Percentiles rank a stretch among this genome's conserved stretches.
phyloP scores from a whole-genome alignment of 2,113 vertebrate genomes.

The Lampris incognitus region DNA sequence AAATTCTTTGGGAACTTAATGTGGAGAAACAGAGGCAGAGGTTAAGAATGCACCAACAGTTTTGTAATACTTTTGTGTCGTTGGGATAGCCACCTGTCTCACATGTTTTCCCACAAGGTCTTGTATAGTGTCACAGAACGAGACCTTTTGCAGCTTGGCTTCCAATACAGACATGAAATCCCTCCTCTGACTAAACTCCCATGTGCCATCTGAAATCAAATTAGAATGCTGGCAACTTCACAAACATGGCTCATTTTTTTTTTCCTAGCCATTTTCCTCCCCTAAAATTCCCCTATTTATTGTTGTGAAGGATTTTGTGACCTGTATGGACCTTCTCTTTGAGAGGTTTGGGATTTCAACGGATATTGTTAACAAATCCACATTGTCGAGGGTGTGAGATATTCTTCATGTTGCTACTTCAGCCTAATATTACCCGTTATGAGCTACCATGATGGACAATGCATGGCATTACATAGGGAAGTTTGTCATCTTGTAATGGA shows the following conservation, averaged over 20 bases:
- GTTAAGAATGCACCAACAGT: slow-evolving; percentile 34
- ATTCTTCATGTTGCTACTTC: slow-evolving; percentile 39
- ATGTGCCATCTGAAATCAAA: slow-evolving; percentile 50
- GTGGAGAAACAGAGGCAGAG: slow-evolving; percentile 10
- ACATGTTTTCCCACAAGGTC: slow-evolving; percentile 48
- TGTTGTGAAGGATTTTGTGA: slow-evolving; percentile 47
- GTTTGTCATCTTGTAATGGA: slow-evolving; percentile 42
- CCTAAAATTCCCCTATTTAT: slow-evolving; percentile 49
- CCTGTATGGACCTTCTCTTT: slow-evolving; percentile 49
- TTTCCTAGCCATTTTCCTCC: slow-evolving; percentile 30
- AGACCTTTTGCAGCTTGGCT: slow-evolving; percentile 55
- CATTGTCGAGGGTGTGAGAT: slow-evolving; percentile 22
- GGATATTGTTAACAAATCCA: slow-evolving; percentile 39
- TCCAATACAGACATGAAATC: slow-evolving; percentile 22
- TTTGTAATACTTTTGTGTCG: slow-evolving; percentile 19
- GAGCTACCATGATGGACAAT: slow-evolving; percentile 34
- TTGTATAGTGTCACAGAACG: slow-evolving; percentile 49
- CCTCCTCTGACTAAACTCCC: slow-evolving; percentile 34
- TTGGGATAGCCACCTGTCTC: slow-evolving; percentile 46
- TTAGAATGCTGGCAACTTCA: slow-evolving; percentile 46
- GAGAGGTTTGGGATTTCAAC: slow-evolving; percentile 21
- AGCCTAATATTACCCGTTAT: slow-evolving; percentile 29
- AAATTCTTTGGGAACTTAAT: slow-evolving; percentile 17
- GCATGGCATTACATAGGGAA: slow-evolving; percentile 36
- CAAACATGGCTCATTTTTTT: slow-evolving; percentile 52